Percentiles rank a stretch among this genome's conserved stretches.
These are phyloP conservation scores for Condylostylus longicornis DNA, from an alignment of 1,140 invertebrate species.

Conservation along the genomic window DNA sequence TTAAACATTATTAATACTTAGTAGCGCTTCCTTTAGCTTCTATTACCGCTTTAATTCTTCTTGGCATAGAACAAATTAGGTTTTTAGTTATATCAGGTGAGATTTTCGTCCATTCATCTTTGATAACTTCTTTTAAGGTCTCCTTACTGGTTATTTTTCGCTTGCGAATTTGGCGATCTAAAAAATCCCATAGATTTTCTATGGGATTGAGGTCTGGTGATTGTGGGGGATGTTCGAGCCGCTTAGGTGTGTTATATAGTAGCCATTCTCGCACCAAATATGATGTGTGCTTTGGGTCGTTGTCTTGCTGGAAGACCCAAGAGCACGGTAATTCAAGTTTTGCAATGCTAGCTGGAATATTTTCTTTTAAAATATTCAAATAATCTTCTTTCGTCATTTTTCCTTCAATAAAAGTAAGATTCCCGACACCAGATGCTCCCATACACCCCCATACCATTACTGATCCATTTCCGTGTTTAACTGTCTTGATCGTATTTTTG, in stretches of 20 bases:
- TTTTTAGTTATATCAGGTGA: constrained; percentile 7
- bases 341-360: constrained; percentile 9
- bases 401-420: constrained; percentile 14
- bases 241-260: constrained; percentile 4
- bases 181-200: constrained; percentile 11
- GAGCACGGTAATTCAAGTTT: constrained; percentile 8
- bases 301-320: constrained; percentile 7
- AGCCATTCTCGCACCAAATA: constrained; percentile 14
- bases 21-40: constrained; percentile 14
- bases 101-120: constrained; percentile 13
- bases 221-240: constrained; percentile 18
- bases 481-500: constrained; percentile 16
- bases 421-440: constrained; percentile 12
- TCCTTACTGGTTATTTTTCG: background rate
- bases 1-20: constrained; percentile 16
- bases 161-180: constrained; percentile 9
- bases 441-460: constrained; percentile 30
- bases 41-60: constrained; percentile 13
- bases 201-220: constrained; percentile 12
- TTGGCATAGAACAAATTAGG: constrained; percentile 13
- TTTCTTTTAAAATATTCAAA: constrained; percentile 12
- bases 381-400: constrained; percentile 10
- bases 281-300: constrained; percentile 18
- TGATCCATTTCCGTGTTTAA: constrained; percentile 25
- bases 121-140: constrained; percentile 8